Evolutionary conservation across 64 coral and sea anemone species (phyloP), one percentile per base, ranked within the genome.

Genomic region (Pachyseris speciosa): DNA sequence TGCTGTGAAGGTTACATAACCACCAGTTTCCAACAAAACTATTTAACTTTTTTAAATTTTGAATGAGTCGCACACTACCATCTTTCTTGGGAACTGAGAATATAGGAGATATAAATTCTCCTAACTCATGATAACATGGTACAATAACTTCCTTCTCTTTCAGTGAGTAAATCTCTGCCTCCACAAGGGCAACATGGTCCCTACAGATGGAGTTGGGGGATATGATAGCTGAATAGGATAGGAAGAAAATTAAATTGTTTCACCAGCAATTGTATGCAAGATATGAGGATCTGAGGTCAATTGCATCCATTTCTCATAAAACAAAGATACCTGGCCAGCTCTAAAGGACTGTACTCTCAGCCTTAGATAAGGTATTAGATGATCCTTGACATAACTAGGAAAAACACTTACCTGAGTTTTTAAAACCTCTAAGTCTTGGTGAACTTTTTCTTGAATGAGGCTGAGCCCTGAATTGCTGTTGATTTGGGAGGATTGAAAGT

Each of bases 21-120:
- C 90, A 93, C 84, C 91, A 93, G 19, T 70, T 17, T 20, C 34
- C 20, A 9, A 83, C 33, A 32, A 31, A 38, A 9, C 15, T 34
- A 28, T 83, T 83, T 42, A 87, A 73, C 11, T 49, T 29, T 43
- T 73, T 73, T 39, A 72, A 77, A 36, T 87, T 88, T 0, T 37
- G 25, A 61, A 88, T 74, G 7, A 88, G 69, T 38, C 85, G 38
- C 16, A 74, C 22, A 15, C 32, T 74, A 15, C 85, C 85, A 88
- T 88, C 85, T 30, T 74, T 88, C 34, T 88, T 74, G 7, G 69
- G 85, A 10, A 73, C 69, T 17, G 49, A 59, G 12, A 88, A 88
- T n/a, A 88, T 88, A 5, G 85, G 69, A 5, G 85, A 88, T 1
- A 88, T 75, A 22, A 88, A 88, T 53, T 88, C 85, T 1, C 85